A percentile compares a stretch with the other conserved stretches of the same genome.
Conservation (phyloP, 1,140 invertebrate species). For the Habropoda laboriosa region DNA sequence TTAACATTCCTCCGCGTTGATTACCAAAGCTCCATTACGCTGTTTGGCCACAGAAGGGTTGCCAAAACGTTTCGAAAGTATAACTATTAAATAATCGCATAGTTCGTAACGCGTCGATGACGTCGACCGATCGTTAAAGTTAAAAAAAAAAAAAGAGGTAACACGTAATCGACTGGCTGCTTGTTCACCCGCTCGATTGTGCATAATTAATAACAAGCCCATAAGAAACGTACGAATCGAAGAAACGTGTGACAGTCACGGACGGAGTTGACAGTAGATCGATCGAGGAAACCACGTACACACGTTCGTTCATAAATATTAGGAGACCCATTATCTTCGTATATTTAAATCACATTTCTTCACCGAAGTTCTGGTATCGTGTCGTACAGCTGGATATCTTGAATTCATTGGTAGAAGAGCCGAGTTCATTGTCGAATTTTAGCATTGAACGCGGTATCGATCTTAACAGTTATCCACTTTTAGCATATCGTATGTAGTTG, state of each 20-base stretch:
- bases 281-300: conserved; percentile 31
- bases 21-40: neutral
- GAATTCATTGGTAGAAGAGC: too few relatives aligned
- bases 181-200: neutral
- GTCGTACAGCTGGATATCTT: too few relatives aligned
- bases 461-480: too few relatives aligned
- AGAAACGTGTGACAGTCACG: neutral
- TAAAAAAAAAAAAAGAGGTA: too few relatives aligned
- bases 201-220: neutral
- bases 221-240: neutral
- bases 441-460: too few relatives aligned
- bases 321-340: too few relatives aligned
- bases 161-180: too few relatives aligned
- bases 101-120: neutral
- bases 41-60: neutral
- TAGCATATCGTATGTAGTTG: too few relatives aligned
- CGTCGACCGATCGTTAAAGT: neutral
- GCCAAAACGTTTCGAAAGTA: neutral
- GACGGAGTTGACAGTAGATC: neutral
- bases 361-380: too few relatives aligned
- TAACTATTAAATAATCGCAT: conserved; percentile 14
- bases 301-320: too few relatives aligned
- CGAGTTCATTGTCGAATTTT: too few relatives aligned
- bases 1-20: neutral
- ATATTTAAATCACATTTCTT: too few relatives aligned